Conservation (phyloP, 2,113 vertebrate species). For the Etia nguti region DNA sequence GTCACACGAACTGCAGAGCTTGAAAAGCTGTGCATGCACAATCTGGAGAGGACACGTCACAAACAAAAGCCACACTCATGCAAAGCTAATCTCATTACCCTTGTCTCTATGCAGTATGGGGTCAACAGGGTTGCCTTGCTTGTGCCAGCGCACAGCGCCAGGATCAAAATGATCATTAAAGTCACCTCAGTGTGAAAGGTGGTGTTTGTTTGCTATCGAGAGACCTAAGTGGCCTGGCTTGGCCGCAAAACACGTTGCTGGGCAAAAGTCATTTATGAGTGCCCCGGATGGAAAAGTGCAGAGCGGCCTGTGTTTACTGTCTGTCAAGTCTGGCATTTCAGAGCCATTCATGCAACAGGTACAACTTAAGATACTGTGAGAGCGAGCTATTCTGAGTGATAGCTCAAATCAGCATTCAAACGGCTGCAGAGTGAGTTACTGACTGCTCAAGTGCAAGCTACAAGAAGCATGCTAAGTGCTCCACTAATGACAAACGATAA, state of each 20-base stretch:
- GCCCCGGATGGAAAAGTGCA: background rate
- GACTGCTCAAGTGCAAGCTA: constrained; percentile 2
- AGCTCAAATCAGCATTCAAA: constrained; percentile 29
- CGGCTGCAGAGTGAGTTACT: constrained; percentile 13
- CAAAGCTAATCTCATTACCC: constrained; percentile 66
- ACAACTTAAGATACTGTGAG: constrained; percentile 21
- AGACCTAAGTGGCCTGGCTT: background rate
- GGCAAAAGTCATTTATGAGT: constrained; percentile 13
- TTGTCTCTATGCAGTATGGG: constrained; percentile 55
- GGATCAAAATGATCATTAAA: constrained; percentile 26
- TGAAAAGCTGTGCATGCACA: constrained; percentile 25
- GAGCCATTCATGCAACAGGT: constrained; percentile 45
- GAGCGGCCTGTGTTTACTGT: constrained; percentile 14
- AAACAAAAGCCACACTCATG: constrained; percentile 50
- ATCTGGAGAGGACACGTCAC: constrained; percentile 57
- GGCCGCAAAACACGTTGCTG: constrained; percentile 7
- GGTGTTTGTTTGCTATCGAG: background rate
- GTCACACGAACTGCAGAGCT: constrained; percentile 60
- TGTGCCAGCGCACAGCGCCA: background rate
- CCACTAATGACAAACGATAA: background rate
- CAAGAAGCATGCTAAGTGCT: background rate
- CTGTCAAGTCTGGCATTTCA: constrained; percentile 33
- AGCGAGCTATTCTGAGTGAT: constrained; percentile 36
- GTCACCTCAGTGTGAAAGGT: background rate
- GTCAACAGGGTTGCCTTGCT: constrained; percentile 49